Evolutionary conservation across 2,113 vertebrate species (phyloP).

Genomic region (Pionites leucogaster): DNA sequence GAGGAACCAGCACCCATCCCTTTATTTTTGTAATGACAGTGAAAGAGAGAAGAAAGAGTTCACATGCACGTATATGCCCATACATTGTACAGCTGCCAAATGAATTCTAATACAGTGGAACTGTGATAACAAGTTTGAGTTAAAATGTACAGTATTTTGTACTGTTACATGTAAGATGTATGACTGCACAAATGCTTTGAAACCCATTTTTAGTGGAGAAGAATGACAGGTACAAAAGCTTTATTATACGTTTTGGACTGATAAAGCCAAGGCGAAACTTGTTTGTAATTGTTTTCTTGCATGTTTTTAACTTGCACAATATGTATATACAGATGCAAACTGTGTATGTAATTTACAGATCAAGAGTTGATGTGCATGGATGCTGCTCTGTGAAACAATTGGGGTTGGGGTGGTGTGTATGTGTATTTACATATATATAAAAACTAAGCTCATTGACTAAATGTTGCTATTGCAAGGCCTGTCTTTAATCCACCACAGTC

Average conservation of each 20-base stretch:
- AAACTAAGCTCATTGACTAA: not conserved
- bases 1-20: not conserved
- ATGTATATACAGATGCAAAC: not conserved
- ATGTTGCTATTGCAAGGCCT: not conserved
- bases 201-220: not conserved
- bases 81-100: not conserved
- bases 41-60: not conserved
- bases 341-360: not conserved
- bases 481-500: not conserved
- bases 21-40: not conserved
- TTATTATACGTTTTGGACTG: not conserved
- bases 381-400: not conserved
- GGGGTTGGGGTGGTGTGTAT: not conserved
- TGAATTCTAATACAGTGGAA: not conserved
- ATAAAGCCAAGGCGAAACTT: not conserved
- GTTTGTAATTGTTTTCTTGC: not conserved
- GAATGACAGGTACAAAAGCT: not conserved
- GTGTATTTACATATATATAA: accelerated
- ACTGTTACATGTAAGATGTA: not conserved
- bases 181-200: not conserved
- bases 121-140: not conserved
- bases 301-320: not conserved
- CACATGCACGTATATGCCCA: not conserved
- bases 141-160: not conserved
- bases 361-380: not conserved